Percentiles rank a stretch among this genome's conserved stretches.
Conservation (phyloP, 2,113 vertebrate species). For the Spea bombifrons region DNA sequence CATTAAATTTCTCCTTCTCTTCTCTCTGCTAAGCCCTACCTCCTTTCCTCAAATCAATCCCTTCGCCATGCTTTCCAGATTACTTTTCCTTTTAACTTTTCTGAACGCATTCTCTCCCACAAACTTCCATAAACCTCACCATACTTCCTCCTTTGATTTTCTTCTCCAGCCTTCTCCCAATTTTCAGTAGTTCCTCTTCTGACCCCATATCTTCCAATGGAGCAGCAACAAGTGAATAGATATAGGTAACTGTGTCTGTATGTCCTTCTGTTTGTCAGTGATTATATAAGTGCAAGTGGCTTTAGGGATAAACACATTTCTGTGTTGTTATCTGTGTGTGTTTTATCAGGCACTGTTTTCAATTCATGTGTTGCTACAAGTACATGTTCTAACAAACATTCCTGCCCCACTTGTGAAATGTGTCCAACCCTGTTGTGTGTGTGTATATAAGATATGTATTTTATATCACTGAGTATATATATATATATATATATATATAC, state of each 20-base stretch:
- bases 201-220: constrained; percentile 24
- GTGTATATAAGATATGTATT: constrained; percentile 14
- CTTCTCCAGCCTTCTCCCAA: constrained; percentile 41
- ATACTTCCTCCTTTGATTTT: constrained; percentile 21
- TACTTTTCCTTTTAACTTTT: too few relatives aligned
- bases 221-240: not conserved
- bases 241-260: not conserved
- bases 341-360: not conserved
- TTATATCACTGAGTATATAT: constrained; percentile 3
- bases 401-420: too few relatives aligned
- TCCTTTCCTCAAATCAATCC: not conserved
- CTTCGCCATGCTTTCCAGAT: not conserved
- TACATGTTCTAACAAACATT: too few relatives aligned
- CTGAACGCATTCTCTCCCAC: not conserved
- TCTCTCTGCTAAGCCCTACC: not conserved
- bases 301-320: not conserved
- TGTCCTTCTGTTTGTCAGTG: not conserved
- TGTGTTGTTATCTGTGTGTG: not conserved
- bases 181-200: constrained; percentile 39
- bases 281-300: not conserved
- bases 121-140: constrained; percentile 14
- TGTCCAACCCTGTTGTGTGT: not conserved
- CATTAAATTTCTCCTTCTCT: not conserved
- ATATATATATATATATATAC: constrained; percentile 9
- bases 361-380: constrained; percentile 9